A percentile compares a stretch with the other conserved stretches of the same genome.
Evolutionary conservation across 1,140 invertebrate species (phyloP).

Genomic region (Cardiocondyla obscurior): DNA sequence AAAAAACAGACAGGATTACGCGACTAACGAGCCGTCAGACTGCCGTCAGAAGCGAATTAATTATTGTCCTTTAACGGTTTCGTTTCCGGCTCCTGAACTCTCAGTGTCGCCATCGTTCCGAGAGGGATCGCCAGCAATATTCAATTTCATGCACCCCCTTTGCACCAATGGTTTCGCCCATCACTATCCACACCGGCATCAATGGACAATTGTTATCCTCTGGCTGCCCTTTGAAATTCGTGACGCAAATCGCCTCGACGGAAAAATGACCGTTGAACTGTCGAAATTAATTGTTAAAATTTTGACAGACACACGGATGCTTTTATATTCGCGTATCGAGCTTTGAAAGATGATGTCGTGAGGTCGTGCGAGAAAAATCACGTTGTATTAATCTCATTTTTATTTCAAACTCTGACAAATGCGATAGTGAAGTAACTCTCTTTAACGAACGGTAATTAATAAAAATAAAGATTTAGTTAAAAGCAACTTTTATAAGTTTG

Average conservation of each 20-base stretch:
- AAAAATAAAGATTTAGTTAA: background rate
- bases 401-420: background rate
- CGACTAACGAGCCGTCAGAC: conserved; percentile 24
- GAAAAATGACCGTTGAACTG: conserved; percentile 27
- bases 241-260: background rate
- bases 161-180: conserved; percentile 9
- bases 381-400: background rate
- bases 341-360: background rate
- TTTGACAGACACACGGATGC: conserved; percentile 5
- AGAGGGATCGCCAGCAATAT: conserved; percentile 24
- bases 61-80: conserved; percentile 56
- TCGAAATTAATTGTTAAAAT: conserved; percentile 50
- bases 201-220: conserved; percentile 48
- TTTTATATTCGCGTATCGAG: conserved; percentile 17
- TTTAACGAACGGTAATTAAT: background rate
- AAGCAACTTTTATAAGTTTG: background rate
- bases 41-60: conserved; percentile 51
- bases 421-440: too few relatives aligned
- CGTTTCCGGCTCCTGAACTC: conserved; percentile 29
- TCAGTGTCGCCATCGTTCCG: conserved; percentile 29
- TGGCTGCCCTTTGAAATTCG: conserved; percentile 36
- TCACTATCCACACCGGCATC: background rate
- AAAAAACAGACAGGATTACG: conserved; percentile 32
- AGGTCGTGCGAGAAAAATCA: background rate
- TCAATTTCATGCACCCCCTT: conserved; percentile 49